Evolutionary conservation across 2,797 vertebrate species (phyloP).

Genomic region (Coracias cyanogaster): DNA sequence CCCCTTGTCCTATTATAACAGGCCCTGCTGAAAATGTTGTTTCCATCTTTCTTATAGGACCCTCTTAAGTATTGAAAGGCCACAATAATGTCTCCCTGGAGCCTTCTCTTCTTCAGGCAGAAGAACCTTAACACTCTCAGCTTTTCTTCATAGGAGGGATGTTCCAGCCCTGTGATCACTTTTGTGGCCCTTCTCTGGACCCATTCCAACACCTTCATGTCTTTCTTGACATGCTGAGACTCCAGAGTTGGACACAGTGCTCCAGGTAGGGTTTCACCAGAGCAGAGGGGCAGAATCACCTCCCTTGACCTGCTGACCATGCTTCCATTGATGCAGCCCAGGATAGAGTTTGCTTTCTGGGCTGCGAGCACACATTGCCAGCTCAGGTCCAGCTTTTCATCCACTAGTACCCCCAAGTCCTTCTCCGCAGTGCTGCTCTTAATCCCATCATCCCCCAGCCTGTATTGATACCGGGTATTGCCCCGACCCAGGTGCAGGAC

Average conservation of each 20-base stretch:
- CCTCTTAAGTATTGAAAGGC: not conserved
- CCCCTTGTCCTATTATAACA: not conserved
- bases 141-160: not conserved
- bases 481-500: not conserved
- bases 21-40: not conserved
- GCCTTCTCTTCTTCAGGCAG: not conserved
- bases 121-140: not conserved
- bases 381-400: not conserved
- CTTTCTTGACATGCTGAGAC: not conserved
- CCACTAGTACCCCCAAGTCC: not conserved
- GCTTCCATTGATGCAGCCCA: not conserved
- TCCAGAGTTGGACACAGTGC: not conserved
- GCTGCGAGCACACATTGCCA: not conserved
- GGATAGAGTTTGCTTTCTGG: not conserved
- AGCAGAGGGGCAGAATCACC: not conserved
- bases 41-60: not conserved
- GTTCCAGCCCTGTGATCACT: not conserved
- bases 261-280: not conserved
- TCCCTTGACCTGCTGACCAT: not conserved
- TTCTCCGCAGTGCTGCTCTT: not conserved
- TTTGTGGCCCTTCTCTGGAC: not conserved
- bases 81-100: not conserved
- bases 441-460: not conserved
- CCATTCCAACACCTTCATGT: not conserved
- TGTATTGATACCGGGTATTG: not conserved